These are phyloP conservation scores for Tetragnatha montana DNA, from an alignment of 2,888 invertebrate genomes.

Conservation along the genomic window DNA sequence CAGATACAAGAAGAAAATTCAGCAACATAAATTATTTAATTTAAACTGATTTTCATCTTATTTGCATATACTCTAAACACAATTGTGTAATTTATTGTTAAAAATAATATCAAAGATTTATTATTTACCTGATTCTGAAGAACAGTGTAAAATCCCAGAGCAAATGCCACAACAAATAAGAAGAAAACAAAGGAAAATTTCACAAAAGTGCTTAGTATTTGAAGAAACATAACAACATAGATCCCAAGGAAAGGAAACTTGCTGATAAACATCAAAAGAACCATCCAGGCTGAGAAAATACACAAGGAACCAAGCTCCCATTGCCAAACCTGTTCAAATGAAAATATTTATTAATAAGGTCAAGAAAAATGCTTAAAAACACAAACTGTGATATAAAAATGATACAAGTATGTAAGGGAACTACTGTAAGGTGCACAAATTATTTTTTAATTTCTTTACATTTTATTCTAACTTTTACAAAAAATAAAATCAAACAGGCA, in stretches of 20 bases:
- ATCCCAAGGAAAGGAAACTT: constrained; percentile 76
- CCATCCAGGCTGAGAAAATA: constrained; percentile 77
- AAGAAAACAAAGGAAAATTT: constrained; percentile 76
- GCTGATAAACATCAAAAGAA: constrained; percentile 76
- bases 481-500: no score
- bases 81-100: background rate
- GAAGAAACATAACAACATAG: constrained; percentile 77
- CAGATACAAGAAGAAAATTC: background rate
- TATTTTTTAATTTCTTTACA: no score
- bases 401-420: no score
- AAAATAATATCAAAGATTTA: background rate
- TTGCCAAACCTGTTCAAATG: constrained; percentile 77
- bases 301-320: constrained; percentile 78
- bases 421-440: no score
- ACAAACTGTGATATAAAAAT: no score
- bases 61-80: background rate
- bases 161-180: constrained; percentile 75
- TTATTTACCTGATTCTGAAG: constrained; percentile 73
- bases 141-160: constrained; percentile 74
- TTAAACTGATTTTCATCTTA: background rate
- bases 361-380: no score
- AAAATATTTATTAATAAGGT: no score
- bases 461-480: no score
- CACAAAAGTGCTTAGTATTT: constrained; percentile 76
- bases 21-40: background rate